Conservation (phyloP, 2,113 vertebrate species). For the Corythornis madagascariensis region DNA sequence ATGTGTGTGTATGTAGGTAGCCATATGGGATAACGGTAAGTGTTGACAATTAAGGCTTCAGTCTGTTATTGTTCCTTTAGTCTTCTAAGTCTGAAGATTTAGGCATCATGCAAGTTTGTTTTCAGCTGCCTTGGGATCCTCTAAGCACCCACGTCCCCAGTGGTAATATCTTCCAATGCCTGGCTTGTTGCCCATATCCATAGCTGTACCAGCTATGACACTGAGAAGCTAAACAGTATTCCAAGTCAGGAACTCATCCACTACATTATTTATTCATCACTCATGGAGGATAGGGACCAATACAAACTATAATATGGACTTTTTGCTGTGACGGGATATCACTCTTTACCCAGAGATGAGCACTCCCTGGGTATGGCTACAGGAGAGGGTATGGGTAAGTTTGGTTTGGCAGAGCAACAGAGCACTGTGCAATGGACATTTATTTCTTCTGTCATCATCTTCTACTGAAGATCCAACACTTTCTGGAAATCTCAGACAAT, state of each 20-base stretch:
- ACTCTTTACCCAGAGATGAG: background rate
- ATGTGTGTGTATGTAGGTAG: background rate
- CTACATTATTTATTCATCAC: background rate
- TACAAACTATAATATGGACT: background rate
- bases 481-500: background rate
- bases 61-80: background rate
- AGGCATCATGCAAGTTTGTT: background rate
- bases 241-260: background rate
- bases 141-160: background rate
- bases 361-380: background rate
- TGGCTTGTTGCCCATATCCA: background rate
- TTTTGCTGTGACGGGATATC: background rate
- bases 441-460: background rate
- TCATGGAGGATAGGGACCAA: accelerated
- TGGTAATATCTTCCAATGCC: background rate
- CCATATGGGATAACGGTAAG: accelerated
- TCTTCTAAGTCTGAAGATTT: background rate
- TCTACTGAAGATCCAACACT: background rate
- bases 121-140: background rate
- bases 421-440: too few species aligned
- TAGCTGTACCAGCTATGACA: background rate
- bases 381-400: background rate
- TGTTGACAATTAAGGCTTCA: background rate
- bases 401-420: background rate
- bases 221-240: background rate